Percentiles rank a stretch among this genome's conserved stretches.
Evolutionary conservation across 2,113 vertebrate genomes (phyloP).

Genomic region (Neoarius graeffei): DNA sequence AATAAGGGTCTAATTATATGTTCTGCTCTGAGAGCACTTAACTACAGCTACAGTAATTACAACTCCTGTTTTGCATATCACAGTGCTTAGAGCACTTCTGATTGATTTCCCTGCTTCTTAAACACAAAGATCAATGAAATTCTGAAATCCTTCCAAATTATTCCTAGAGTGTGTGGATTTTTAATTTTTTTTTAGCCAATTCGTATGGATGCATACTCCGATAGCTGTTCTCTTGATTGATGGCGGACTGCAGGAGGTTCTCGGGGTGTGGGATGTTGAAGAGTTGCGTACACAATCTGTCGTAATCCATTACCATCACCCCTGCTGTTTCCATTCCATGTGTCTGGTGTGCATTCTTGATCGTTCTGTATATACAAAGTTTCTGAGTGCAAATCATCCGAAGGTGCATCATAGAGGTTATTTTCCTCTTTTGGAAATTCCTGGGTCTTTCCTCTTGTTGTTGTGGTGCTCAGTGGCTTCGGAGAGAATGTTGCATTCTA

Average conservation of each 20-base stretch:
- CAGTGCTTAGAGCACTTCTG: neutral
- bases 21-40: neutral
- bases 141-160: neutral
- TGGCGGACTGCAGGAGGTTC: neutral
- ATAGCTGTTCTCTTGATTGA: neutral
- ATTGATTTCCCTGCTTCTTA: neutral
- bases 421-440: neutral
- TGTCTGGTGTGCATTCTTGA: neutral
- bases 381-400: neutral
- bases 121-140: neutral
- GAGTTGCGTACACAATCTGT: slow-evolving; percentile 28
- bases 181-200: neutral
- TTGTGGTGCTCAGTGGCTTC: neutral
- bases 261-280: slow-evolving; percentile 27
- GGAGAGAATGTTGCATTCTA: neutral
- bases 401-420: neutral
- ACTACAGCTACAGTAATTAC: neutral
- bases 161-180: no score
- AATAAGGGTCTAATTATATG: neutral
- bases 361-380: neutral
- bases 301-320: neutral
- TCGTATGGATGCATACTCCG: slow-evolving; percentile 30
- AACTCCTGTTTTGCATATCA: neutral
- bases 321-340: neutral
- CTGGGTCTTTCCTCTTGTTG: neutral